A percentile compares a stretch with the other conserved stretches of the same genome.
These are phyloP conservation scores for Leucozona laternaria DNA, from an alignment of 2,888 invertebrate species.

Conservation along the genomic window DNA sequence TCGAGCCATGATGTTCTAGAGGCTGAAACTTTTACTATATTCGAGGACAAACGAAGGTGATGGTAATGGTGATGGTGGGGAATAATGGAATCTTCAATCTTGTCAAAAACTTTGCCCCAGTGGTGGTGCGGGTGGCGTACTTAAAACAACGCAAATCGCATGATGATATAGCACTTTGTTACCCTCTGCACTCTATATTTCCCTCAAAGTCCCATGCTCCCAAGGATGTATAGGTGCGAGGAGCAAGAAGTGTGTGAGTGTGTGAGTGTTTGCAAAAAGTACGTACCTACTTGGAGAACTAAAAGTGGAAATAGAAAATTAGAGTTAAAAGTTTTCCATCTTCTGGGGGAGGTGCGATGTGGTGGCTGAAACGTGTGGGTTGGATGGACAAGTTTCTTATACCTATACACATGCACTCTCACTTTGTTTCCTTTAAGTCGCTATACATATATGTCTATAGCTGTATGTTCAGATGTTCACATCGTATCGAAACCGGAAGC, in stretches of 20 bases:
- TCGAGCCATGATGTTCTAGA: conserved; percentile 10
- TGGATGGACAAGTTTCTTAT: conserved; percentile 68
- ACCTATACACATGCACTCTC: conserved; percentile 67
- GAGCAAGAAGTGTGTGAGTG: conserved; percentile 1
- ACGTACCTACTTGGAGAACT: conserved; percentile 46
- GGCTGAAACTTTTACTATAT: conserved; percentile 43
- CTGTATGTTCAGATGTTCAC: too few relatives aligned
- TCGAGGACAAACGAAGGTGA: background rate
- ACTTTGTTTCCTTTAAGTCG: conserved; percentile 22
- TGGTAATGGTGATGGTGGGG: conserved; percentile 29
- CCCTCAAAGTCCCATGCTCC: background rate
- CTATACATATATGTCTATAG: background rate
- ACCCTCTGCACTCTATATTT: conserved; percentile 70
- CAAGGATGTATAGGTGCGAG: background rate
- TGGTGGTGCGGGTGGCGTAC: conserved; percentile 59
- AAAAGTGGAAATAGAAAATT: conserved; percentile 75
- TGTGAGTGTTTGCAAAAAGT: conserved; percentile 1
- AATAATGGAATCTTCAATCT: conserved; percentile 76
- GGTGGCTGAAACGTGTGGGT: conserved; percentile 22
- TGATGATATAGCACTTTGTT: conserved; percentile 75
- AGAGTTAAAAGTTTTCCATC: conserved; percentile 75
- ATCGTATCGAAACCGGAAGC: conserved; percentile 14
- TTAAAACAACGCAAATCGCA: conserved; percentile 74
- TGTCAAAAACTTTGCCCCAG: conserved; percentile 75
- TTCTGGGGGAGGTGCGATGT: conserved; percentile 24